phyloP scores from a whole-genome alignment of 2,113 vertebrate genomes.

The Paedocypris sp. region DNA sequence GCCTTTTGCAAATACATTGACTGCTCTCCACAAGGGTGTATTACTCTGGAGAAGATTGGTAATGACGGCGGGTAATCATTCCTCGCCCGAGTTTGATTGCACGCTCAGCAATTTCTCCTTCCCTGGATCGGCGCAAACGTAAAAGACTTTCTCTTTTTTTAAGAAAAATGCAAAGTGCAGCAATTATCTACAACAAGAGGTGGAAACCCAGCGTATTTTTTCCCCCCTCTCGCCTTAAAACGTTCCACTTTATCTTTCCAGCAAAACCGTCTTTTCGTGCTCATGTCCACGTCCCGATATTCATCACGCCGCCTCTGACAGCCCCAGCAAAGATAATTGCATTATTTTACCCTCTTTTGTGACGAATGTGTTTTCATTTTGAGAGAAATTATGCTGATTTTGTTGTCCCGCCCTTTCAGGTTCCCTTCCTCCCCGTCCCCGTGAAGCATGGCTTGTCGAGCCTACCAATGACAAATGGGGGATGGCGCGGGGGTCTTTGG shows the following conservation, averaged over 20 bases:
- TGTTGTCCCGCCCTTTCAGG: constrained; percentile 37
- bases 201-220: neutral
- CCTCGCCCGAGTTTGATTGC: constrained; percentile 25
- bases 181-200: neutral
- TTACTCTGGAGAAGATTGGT: constrained; percentile 40
- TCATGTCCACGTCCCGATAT: neutral
- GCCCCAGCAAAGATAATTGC: constrained; percentile 17
- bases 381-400: constrained; percentile 49
- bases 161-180: neutral
- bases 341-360: constrained; percentile 15
- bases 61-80: constrained; percentile 36
- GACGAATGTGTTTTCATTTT: constrained; percentile 28
- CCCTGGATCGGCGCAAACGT: no score
- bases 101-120: neutral
- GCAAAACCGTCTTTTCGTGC: neutral
- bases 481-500: constrained; percentile 43
- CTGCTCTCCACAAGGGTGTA: constrained; percentile 27
- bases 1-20: constrained; percentile 42
- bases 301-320: neutral
- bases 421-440: constrained; percentile 30
- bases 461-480: constrained; percentile 63
- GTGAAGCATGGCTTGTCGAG: constrained; percentile 44
- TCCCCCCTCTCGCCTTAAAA: no score
- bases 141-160: neutral
- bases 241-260: neutral